Evolutionary conservation across 1,140 invertebrate genomes (phyloP).

Genomic region (Melipona quadrifasciata): DNA sequence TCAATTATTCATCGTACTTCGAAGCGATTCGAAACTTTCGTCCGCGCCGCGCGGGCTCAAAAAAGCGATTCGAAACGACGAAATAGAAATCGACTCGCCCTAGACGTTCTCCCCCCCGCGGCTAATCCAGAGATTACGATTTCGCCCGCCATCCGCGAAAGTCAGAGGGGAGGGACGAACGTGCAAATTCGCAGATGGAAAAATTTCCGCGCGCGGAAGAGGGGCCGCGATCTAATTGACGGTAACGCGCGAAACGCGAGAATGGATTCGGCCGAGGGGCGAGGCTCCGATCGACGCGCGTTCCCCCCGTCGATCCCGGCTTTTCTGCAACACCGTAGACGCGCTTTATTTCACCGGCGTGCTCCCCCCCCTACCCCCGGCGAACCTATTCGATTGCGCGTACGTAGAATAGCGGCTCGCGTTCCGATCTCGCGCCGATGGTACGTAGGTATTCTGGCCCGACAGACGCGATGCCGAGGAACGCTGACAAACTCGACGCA

Average conservation of each 20-base stretch:
- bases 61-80: too few relatives aligned
- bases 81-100: slow-evolving; percentile 10
- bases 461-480: slow-evolving; percentile 45
- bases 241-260: neutral
- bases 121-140: neutral
- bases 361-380: too few relatives aligned
- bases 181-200: neutral
- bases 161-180: neutral
- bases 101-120: neutral
- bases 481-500: slow-evolving; percentile 40
- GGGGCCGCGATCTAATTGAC: neutral
- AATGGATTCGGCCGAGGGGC: neutral
- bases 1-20: too few relatives aligned
- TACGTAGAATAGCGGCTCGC: neutral
- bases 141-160: neutral
- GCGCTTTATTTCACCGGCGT: neutral
- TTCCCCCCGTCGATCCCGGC: too few relatives aligned
- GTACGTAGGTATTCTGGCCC: slow-evolving; percentile 30
- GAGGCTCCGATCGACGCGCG: neutral
- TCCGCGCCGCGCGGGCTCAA: too few relatives aligned
- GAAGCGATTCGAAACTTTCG: too few relatives aligned
- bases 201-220: neutral
- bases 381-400: neutral
- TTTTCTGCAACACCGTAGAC: neutral
- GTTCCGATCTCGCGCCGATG: neutral